Base-by-base conservation (phyloP, 2,797 vertebrate species). In the Oreortyx pictus region DNA sequence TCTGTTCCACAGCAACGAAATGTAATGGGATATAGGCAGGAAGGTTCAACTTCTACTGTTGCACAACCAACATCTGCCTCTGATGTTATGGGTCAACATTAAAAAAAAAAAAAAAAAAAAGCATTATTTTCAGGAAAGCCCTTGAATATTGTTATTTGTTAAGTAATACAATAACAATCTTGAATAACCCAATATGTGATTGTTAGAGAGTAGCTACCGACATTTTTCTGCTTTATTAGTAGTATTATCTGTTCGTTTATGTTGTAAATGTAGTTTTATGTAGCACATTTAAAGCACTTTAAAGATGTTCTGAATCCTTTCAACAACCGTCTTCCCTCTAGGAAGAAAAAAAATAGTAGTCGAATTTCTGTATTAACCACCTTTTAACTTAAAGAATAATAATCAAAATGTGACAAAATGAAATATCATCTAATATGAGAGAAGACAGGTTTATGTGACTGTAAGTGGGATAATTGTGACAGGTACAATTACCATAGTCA, bases 311-410 rank as follows among this genome's bases (percentile, higher is more conserved):
- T 92, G 37, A 49, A 72, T 68, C 49, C 57, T 14, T n/a, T 83
- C 54, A 18, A 86, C 72, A 18, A 59, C 43, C 68, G 33, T 24
- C 37, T 70, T 85, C 43, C 11, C 43, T 54, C 74, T 74, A 29
- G 87, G 29, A 70, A n/a, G n/a, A 27, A 54, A 7, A 27, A 61
- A 61, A 89, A 33, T 61, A 86, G 0, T 23, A 67, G 49, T 29
- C 31, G 41, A 81, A 39, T 67, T 87, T 49, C 67, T 75, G 5
- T 65, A 41, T 94, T 77, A 96, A 87, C 47, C 65, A 35, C 82
- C n/a, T 78, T 92, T 82, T 62, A 87, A 91, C 46, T 66, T 82
- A 73, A 57, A 91, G 47, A 94, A 59, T 60, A 47, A 76, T 94
- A 90, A 88, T 59, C 54, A 90, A 50, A 88, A 86, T 89, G 27